A percentile compares a stretch with the other conserved stretches of the same genome.
phyloP scores from a whole-genome alignment of 2,888 invertebrate genomes.

The Polymixis flavicincta region DNA sequence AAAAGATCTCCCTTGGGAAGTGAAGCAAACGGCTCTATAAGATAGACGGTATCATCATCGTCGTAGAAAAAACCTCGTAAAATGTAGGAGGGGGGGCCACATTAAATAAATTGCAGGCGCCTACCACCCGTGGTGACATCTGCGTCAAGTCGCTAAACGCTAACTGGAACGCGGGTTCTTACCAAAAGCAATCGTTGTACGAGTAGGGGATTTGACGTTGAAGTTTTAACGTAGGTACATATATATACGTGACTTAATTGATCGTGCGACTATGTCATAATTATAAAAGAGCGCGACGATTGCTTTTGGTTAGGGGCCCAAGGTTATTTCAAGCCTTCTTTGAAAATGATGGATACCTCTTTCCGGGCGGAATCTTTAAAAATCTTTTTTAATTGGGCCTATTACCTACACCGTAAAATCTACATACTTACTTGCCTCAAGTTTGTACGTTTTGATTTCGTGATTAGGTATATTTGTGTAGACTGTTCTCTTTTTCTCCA shows the following conservation, averaged over 20 bases:
- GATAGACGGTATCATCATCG: slow-evolving; percentile 85
- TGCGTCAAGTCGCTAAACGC: slow-evolving; percentile 75
- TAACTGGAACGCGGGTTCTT: slow-evolving; percentile 58
- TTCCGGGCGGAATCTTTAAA: no score
- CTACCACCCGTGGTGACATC: slow-evolving; percentile 81
- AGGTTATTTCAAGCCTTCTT: no score
- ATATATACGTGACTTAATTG: not conserved
- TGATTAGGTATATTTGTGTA: no score
- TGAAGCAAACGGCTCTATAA: slow-evolving; percentile 87
- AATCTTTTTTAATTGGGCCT: no score
- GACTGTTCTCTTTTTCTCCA: no score
- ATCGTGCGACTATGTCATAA: not conserved
- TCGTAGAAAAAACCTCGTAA: slow-evolving; percentile 83
- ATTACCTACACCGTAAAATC: no score
- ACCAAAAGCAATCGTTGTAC: not conserved
- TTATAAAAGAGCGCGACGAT: not conserved
- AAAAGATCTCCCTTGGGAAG: slow-evolving; percentile 84
- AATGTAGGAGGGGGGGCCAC: slow-evolving; percentile 82
- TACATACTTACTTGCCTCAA: no score
- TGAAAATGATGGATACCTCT: no score
- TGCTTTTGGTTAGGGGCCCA: no score
- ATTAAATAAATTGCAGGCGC: slow-evolving; percentile 88
- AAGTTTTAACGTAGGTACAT: not conserved
- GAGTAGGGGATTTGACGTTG: not conserved
- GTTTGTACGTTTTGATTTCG: no score